Conservation (phyloP, 2,888 invertebrate species). For the Caenorhabditis sp. region DNA sequence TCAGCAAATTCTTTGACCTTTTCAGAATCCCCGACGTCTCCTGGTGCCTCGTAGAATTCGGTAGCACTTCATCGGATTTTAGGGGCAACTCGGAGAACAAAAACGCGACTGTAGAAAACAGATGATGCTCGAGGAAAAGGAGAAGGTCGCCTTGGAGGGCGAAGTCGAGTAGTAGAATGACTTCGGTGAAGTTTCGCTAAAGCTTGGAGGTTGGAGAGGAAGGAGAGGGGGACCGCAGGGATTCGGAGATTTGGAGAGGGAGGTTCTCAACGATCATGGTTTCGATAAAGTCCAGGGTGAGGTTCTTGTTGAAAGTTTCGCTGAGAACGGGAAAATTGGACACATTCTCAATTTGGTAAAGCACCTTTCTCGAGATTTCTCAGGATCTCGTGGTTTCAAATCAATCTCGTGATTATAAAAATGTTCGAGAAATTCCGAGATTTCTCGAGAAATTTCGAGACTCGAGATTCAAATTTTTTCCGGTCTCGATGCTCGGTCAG, state of each 20-base stretch:
- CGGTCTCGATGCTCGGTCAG: too few species aligned
- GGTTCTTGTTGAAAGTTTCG: conserved; percentile 48
- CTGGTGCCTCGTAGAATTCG: conserved; percentile 52
- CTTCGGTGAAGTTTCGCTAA: conserved; percentile 42
- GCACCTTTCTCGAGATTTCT: too few species aligned
- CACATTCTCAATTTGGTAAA: too few species aligned
- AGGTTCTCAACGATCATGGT: conserved; percentile 55
- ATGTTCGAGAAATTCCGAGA: too few species aligned
- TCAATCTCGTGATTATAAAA: too few species aligned
- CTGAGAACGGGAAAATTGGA: too few species aligned
- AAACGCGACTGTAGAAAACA: conserved; percentile 39
- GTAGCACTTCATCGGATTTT: conserved; percentile 37
- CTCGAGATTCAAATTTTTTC: too few species aligned
- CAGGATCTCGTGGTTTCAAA: too few species aligned
- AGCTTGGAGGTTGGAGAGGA: conserved; percentile 26
- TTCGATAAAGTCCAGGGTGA: conserved; percentile 47
- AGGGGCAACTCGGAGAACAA: conserved; percentile 48
- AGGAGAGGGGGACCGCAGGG: conserved; percentile 13
- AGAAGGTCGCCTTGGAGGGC: conserved; percentile 52
- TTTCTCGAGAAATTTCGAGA: too few species aligned
- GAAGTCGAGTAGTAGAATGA: conserved; percentile 55
- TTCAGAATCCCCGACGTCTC: conserved; percentile 15
- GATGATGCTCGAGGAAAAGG: conserved; percentile 41
- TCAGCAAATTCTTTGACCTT: conserved; percentile 25
- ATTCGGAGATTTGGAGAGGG: conserved; percentile 38